phyloP scores from a whole-genome alignment of 2,888 invertebrate species.

The Amblyjoppa fuscipennis region DNA sequence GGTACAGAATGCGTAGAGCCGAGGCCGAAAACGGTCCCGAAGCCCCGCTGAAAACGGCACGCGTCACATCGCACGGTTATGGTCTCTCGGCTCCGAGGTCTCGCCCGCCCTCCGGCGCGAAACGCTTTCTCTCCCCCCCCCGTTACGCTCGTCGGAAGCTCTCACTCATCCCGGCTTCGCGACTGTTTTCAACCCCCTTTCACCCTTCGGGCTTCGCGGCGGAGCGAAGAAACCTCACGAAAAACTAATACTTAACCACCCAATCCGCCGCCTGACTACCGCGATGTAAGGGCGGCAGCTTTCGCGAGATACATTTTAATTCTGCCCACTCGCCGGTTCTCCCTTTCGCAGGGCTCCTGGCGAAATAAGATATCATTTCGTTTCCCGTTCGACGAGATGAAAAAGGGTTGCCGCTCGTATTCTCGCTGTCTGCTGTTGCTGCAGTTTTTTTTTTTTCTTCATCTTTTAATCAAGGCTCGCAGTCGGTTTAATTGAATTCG shows the following conservation, averaged over 20 bases:
- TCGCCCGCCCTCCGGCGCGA: slow-evolving; percentile 52
- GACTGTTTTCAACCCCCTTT: slow-evolving; percentile 46
- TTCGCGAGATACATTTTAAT: slow-evolving; percentile 68
- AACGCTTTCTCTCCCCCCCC: slow-evolving; percentile 53
- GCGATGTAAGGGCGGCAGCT: not conserved
- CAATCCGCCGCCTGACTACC: slow-evolving; percentile 33
- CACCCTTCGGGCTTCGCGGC: slow-evolving; percentile 24
- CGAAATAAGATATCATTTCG: slow-evolving; percentile 61
- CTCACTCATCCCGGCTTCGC: slow-evolving; percentile 44
- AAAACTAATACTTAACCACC: slow-evolving; percentile 54
- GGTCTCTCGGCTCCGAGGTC: slow-evolving; percentile 67
- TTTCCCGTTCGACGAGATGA: slow-evolving; percentile 43
- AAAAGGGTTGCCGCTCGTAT: slow-evolving; percentile 51
- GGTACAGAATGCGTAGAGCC: slow-evolving; percentile 40
- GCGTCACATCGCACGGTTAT: slow-evolving; percentile 80
- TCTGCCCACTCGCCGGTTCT: slow-evolving; percentile 42
- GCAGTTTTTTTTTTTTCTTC: slow-evolving; percentile 24
- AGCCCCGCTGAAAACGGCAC: slow-evolving; percentile 82
- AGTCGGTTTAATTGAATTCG: slow-evolving; percentile 59
- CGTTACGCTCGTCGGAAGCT: slow-evolving; percentile 45
- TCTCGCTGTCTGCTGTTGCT: slow-evolving; percentile 14
- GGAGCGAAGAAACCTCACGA: slow-evolving; percentile 17
- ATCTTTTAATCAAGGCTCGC: slow-evolving; percentile 58
- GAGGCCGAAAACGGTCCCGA: slow-evolving; percentile 79
- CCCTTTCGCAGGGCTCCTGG: slow-evolving; percentile 29